Evolutionary conservation across 2,888 invertebrate species (phyloP).

Genomic region (Caenorhabditis becei): DNA sequence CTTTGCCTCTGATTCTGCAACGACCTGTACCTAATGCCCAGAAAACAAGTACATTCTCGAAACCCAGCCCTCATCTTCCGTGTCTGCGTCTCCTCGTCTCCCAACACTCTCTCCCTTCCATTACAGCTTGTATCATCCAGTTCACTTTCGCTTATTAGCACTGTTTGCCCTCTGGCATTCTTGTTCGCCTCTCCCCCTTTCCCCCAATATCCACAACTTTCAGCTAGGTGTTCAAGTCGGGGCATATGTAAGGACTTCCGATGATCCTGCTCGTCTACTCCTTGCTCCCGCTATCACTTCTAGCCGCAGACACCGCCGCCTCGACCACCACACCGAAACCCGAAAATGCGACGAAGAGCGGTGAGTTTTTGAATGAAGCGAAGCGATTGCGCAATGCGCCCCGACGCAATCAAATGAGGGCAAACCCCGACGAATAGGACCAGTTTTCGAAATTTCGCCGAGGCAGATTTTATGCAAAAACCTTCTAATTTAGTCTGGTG

Average conservation of each 20-base stretch:
- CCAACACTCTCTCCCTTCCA: conserved; percentile 23
- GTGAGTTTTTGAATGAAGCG: conserved; percentile 23
- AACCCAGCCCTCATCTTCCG: conserved; percentile 53
- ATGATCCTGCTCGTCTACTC: conserved; percentile 48
- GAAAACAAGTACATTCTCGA: conserved; percentile 61
- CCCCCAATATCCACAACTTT: conserved; percentile 24
- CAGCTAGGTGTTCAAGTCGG: conserved; percentile 33
- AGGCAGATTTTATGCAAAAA: conserved; percentile 34
- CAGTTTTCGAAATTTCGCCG: conserved; percentile 46
- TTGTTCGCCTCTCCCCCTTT: conserved; percentile 8
- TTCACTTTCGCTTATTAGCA: conserved; percentile 59
- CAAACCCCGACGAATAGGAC: conserved; percentile 52
- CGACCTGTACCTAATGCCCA: conserved; percentile 36
- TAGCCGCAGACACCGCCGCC: conserved; percentile 28
- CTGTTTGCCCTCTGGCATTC: conserved; percentile 41
- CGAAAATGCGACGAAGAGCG: conserved; percentile 45
- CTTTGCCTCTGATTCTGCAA: conserved; percentile 25
- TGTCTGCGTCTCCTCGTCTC: conserved; percentile 40
- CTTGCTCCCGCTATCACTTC: conserved; percentile 29
- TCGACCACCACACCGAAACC: no score
- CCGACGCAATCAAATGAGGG: conserved; percentile 55
- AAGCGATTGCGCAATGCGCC: conserved; percentile 42
- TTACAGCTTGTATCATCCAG: conserved; percentile 58
- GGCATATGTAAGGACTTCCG: conserved; percentile 50
- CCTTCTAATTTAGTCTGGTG: conserved; percentile 36